Conservation (phyloP, 2,113 vertebrate genomes). For the Bufo bufo region DNA sequence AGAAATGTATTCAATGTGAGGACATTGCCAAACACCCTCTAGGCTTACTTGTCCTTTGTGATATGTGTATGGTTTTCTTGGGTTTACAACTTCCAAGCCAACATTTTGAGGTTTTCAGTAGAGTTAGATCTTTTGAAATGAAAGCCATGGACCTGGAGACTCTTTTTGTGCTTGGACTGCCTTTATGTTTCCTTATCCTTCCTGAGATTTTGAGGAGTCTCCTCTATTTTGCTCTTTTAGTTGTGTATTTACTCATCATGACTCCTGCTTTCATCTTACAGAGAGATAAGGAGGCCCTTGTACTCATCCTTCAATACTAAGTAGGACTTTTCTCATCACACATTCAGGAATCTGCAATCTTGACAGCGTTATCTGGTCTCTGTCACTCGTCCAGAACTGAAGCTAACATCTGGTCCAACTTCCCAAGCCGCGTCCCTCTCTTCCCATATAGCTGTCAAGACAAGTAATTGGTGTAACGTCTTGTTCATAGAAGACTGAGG, state of each 20-base stretch:
- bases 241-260: not conserved
- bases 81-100: no score
- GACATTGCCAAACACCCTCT: not conserved
- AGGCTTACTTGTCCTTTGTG: not conserved
- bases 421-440: not conserved
- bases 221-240: not conserved
- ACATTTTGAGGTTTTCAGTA: no score
- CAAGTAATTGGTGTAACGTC: not conserved
- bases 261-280: not conserved
- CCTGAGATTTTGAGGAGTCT: not conserved
- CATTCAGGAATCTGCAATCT: not conserved
- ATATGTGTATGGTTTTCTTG: no score
- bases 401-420: constrained; percentile 5
- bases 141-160: no score
- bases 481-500: not conserved
- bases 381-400: constrained; percentile 16
- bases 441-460: not conserved
- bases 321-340: not conserved
- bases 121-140: no score
- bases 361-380: not conserved
- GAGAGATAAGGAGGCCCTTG: not conserved
- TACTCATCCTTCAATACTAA: not conserved
- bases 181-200: not conserved
- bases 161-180: no score
- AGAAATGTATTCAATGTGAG: not conserved